Evolutionary conservation across 1,140 invertebrate genomes (phyloP).

Genomic region (Lucilia cuprina): DNA sequence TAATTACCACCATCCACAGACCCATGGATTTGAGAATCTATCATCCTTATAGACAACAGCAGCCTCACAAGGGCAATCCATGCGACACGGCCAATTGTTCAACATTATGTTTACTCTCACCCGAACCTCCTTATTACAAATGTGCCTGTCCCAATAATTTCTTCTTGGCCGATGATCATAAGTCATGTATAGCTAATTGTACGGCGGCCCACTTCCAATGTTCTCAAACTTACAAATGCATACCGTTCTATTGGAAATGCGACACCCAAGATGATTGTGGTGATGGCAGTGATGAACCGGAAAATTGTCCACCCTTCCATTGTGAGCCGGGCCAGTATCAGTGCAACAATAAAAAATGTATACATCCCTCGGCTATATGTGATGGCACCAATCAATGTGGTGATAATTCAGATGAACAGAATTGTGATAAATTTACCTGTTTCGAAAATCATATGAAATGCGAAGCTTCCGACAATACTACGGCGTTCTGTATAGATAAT

Average conservation of each 20-base stretch:
- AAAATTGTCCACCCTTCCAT: constrained; percentile 72
- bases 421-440: constrained; percentile 68
- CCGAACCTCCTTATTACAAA: constrained; percentile 68
- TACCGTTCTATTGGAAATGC: constrained; percentile 81
- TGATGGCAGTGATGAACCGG: constrained; percentile 79
- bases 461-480: constrained; percentile 47
- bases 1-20: constrained; percentile 78
- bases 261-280: constrained; percentile 84
- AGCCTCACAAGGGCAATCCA: constrained; percentile 60
- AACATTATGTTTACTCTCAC: constrained; percentile 79
- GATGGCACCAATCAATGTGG: constrained; percentile 73
- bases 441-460: constrained; percentile 59
- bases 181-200: constrained; percentile 78
- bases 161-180: constrained; percentile 71
- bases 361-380: constrained; percentile 73
- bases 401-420: constrained; percentile 69
- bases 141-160: constrained; percentile 87
- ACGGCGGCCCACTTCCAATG: constrained; percentile 83
- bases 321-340: constrained; percentile 83
- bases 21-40: constrained; percentile 88
- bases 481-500: constrained; percentile 57
- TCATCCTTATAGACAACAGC: constrained; percentile 78
- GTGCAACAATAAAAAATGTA: constrained; percentile 73
- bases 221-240: constrained; percentile 78
- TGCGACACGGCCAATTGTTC: constrained; percentile 71